A percentile compares a stretch with the other conserved stretches of the same genome.
Evolutionary conservation across 35 echinoderm and acorn worm genomes (phyloP).

Genomic region (Ptychodera flava): DNA sequence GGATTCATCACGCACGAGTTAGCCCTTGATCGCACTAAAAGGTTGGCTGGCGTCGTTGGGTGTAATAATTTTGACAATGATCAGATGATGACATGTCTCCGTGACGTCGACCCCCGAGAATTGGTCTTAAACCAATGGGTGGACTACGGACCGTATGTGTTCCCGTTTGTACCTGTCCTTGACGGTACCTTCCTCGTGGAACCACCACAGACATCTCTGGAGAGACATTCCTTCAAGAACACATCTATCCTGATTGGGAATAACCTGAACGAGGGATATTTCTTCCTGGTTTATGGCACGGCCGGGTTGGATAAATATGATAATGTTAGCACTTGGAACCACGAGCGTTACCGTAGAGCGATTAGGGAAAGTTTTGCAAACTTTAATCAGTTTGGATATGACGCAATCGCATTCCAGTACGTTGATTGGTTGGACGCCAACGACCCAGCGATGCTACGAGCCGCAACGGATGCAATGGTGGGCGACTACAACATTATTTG

Average conservation of each 20-base stretch:
- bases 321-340: slow-evolving; percentile 41
- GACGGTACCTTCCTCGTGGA: slow-evolving; percentile 71
- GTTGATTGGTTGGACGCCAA: slow-evolving; percentile 83
- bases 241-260: slow-evolving; percentile 67
- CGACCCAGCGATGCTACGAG: slow-evolving; percentile 44
- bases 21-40: slow-evolving; percentile 36
- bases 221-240: slow-evolving; percentile 45
- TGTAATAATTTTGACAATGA: slow-evolving; percentile 34
- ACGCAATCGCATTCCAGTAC: slow-evolving; percentile 91
- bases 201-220: slow-evolving; percentile 48
- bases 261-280: slow-evolving; percentile 83
- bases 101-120: slow-evolving; percentile 9
- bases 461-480: slow-evolving; percentile 37
- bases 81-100: slow-evolving; percentile 61
- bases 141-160: slow-evolving; percentile 29
- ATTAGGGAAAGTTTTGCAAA: slow-evolving; percentile 13
- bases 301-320: slow-evolving; percentile 1
- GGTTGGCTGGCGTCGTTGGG: slow-evolving; percentile 24
- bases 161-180: slow-evolving; percentile 82
- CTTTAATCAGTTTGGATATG: slow-evolving; percentile 61
- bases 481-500: slow-evolving; percentile 64
- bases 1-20: slow-evolving; percentile 48
- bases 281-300: slow-evolving; percentile 54
- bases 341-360: slow-evolving; percentile 11
- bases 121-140: slow-evolving; percentile 34